Conservation (phyloP, 1,140 invertebrate species). For the Neelides sp. region DNA sequence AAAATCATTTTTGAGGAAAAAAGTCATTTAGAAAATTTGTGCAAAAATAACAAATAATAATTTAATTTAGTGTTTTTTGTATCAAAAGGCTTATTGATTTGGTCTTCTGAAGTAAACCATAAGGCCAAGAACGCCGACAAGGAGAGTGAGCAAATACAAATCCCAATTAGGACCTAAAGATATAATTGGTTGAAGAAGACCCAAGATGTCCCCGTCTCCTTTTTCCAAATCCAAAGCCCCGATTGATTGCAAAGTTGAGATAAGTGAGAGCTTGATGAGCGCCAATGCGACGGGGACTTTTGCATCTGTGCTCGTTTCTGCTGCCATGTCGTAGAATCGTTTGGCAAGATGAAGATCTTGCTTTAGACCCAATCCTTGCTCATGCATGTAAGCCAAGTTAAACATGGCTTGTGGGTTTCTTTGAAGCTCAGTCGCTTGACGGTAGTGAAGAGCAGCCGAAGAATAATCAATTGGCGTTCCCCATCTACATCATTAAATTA, state of each 20-base stretch:
- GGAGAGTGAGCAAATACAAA: slow-evolving; percentile 70
- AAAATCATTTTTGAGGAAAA: too few relatives aligned
- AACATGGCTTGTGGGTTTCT: slow-evolving; percentile 98
- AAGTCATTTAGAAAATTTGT: too few relatives aligned
- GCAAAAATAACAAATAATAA: too few relatives aligned
- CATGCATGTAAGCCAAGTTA: slow-evolving; percentile 99
- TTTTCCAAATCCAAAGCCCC: not conserved
- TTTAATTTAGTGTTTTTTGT: too few relatives aligned
- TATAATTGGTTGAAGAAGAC: not conserved
- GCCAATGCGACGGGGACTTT: slow-evolving; percentile 88
- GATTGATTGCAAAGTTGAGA: slow-evolving; percentile 51
- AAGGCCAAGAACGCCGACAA: slow-evolving; percentile 66
- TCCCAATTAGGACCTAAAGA: slow-evolving; percentile 62
- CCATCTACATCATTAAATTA: slow-evolving; percentile 30
- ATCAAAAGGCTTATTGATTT: not conserved
- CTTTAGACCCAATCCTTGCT: slow-evolving; percentile 83
- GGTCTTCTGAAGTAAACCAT: slow-evolving; percentile 26
- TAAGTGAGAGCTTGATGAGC: slow-evolving; percentile 69
- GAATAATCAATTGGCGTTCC: slow-evolving; percentile 77
- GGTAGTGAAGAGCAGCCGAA: slow-evolving; percentile 74
- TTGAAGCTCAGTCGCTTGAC: slow-evolving; percentile 86
- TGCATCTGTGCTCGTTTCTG: slow-evolving; percentile 86
- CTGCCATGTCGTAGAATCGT: slow-evolving; percentile 91
- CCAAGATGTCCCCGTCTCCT: not conserved
- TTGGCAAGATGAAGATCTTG: slow-evolving; percentile 68